These are phyloP conservation scores for Asarcornis scutulata DNA, from an alignment of 2,113 vertebrate genomes.

Conservation along the genomic window DNA sequence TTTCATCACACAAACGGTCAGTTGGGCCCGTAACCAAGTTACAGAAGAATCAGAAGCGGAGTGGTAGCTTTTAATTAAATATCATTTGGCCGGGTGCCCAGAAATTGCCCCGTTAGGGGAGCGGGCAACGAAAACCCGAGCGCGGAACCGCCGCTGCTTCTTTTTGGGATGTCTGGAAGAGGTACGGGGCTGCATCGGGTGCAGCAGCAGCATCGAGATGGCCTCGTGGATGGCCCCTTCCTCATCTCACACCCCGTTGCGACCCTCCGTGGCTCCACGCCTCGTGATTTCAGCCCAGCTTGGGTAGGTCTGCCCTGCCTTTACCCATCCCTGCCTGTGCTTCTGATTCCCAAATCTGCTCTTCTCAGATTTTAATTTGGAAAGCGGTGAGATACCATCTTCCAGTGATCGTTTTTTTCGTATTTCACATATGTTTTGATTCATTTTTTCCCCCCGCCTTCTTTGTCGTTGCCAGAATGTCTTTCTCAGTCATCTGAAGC, in stretches of 20 bases:
- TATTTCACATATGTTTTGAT: background rate
- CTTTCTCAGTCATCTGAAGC: fast-evolving
- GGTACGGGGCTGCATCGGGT: background rate
- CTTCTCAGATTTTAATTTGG: background rate
- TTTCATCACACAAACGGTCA: background rate
- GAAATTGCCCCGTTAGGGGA: background rate
- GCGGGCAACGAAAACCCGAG: background rate
- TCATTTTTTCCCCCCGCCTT: background rate
- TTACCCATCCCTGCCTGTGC: background rate
- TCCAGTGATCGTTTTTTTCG: background rate
- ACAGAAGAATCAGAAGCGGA: constrained; percentile 28
- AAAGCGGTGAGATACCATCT: background rate
- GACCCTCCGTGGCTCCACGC: background rate
- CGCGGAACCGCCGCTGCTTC: background rate
- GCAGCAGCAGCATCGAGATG: background rate
- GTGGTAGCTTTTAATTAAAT: constrained; percentile 64
- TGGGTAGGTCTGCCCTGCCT: background rate
- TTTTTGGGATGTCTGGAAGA: background rate
- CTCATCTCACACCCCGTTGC: fast-evolving
- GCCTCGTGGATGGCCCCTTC: background rate
- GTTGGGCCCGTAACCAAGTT: constrained; percentile 39
- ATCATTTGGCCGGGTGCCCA: constrained; percentile 39
- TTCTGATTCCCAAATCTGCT: background rate
- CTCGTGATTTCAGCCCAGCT: background rate
- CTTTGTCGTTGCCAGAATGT: background rate